Conservation (phyloP, 2,113 vertebrate species). For the Gobiocypris rarus region DNA sequence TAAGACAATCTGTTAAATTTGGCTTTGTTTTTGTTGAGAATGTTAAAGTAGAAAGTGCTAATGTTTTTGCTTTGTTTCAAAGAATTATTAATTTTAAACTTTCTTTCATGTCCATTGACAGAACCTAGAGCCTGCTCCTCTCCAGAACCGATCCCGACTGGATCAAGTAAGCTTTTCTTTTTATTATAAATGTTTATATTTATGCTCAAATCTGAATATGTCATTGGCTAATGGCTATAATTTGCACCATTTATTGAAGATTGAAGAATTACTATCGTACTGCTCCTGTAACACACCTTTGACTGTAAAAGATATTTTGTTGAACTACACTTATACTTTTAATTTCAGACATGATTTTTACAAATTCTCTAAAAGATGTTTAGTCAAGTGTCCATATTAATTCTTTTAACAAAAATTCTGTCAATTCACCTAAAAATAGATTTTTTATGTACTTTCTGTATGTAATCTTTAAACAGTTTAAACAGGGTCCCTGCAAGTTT, state of each 20-base stretch:
- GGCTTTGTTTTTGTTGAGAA: background rate
- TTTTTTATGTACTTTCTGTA: background rate
- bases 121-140: constrained; percentile 75
- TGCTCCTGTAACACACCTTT: background rate
- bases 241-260: background rate
- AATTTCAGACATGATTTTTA: background rate
- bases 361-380: background rate
- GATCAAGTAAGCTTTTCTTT: constrained; percentile 70
- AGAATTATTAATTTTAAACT: constrained; percentile 24
- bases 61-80: background rate
- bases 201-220: background rate
- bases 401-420: background rate
- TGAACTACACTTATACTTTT: background rate
- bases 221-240: background rate
- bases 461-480: background rate
- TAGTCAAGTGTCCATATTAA: background rate
- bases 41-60: background rate
- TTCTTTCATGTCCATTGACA: constrained; percentile 54
- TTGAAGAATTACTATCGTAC: background rate
- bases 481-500: too few relatives aligned
- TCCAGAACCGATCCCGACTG: constrained; percentile 75
- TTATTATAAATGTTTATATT: background rate
- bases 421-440: background rate
- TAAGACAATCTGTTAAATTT: background rate
- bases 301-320: background rate